These are phyloP conservation scores for Bombyx huttoni DNA, from an alignment of 2,888 invertebrate species.

Conservation along the genomic window DNA sequence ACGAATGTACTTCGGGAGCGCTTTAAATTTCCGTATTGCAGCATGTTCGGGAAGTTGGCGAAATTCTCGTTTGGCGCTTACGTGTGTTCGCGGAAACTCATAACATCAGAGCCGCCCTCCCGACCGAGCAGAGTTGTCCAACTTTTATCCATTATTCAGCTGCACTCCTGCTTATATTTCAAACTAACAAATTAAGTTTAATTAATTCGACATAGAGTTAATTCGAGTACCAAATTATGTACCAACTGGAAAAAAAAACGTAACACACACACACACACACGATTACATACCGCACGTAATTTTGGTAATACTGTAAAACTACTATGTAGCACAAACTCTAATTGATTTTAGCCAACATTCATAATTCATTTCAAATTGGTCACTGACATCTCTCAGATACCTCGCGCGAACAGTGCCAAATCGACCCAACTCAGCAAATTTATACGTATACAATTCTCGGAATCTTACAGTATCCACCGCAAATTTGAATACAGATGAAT, in stretches of 20 bases:
- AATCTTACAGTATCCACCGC: slow-evolving; percentile 9
- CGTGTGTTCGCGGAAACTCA: neutral
- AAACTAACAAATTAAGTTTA: neutral
- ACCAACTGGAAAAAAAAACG: no score
- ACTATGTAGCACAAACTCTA: no score
- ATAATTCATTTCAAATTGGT: neutral
- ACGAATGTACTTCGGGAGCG: neutral
- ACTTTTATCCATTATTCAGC: neutral
- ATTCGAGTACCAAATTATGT: no score
- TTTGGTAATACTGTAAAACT: no score
- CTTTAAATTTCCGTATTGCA: neutral
- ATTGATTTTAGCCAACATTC: neutral
- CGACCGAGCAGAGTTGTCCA: neutral
- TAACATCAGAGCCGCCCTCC: neutral
- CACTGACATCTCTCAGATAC: neutral
- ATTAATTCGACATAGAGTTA: neutral
- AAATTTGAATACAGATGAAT: slow-evolving; percentile 20
- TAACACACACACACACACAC: no score
- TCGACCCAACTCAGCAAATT: no score
- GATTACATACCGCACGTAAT: no score
- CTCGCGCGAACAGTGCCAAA: slow-evolving; percentile 2
- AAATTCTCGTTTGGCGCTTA: neutral
- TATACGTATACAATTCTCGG: slow-evolving; percentile 10
- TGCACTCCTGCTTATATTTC: neutral
- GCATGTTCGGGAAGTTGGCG: neutral